Base-by-base conservation (phyloP, 2,113 vertebrate genomes). In the Engystomops pustulosus region DNA sequence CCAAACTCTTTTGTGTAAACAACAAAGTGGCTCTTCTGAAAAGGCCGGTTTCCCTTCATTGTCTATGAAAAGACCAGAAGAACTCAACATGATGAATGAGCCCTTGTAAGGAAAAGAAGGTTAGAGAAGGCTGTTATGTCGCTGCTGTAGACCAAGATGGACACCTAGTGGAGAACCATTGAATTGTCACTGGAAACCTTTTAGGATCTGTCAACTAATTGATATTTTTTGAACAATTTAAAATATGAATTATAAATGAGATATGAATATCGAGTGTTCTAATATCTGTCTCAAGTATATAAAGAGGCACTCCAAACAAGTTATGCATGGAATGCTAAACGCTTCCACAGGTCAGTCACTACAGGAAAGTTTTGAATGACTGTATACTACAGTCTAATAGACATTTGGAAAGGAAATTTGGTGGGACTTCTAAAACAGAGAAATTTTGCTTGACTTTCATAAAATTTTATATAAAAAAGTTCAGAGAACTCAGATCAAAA, bases 81-180 rank as follows among this genome's bases (percentile, higher is more conserved):
- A 87, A 67, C 89, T 86, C 88, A 89, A 89, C 87, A 47, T 93
- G 94, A 94, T 92, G 92, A 93, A 94, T 93, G 92, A 92, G 89
- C 89, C 72, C 45, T 74, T 80, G 87, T 85, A 87, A 87, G 87
- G 86, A 88, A 75, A 88, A 92, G 91, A 90, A 88, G 88, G 88
- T 87, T 88, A 83, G 25, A 44, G 47, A 25, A 84, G 85, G 86
- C 17, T 74, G 67, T 86, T 65, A 44, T 58, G 75, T n/a, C 55
- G 27, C 58, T 89, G 91, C 75, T 5, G 89, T 91, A 86, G 91
- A 93, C 15, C 89, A 93, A 95, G 92, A 93, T 93, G 90, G 95
- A 94, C 96, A 95, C 92, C 95, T 91, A 93, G 94, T 94, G 95
- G 93, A 85, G 81, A 44, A 36, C 49, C 2, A 0, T 49, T 6